Base-by-base conservation (phyloP, 92 coral and sea anemone genomes). In the Virgularia gustaviana region DNA sequence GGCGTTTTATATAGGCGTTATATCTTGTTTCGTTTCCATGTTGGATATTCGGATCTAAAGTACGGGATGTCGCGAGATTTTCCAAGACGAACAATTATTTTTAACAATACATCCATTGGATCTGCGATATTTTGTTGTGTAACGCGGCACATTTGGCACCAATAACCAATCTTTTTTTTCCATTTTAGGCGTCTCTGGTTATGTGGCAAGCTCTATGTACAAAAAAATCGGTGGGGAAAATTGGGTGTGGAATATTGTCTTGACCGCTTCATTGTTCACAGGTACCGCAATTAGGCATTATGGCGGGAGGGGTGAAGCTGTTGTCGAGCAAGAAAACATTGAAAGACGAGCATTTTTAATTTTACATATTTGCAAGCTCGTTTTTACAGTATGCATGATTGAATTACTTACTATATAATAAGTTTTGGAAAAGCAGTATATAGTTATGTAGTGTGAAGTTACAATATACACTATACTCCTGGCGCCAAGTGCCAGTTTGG, bases 181-280 rank as follows among this genome's bases (percentile, higher is more conserved):
- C 13, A 34, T 60, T 47, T n/a, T 37, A 92, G 98, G 98, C 65
- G 74, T 92, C 2, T 89, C 98, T 37, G 98, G 98, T 4, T 92
- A 86, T 57, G 90, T 92, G 32, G 83, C 98, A 13, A 87, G 96
- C 52, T 86, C 89, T 49, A 89, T 83, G 78, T 92, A 92, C 80
- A 89, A 87, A 63, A 92, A 89, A 60, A 92, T 92, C 44, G 96
- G 98, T 0, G 98, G 98, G 6, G 88, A 91, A 20, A 86, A 87
- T 55, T 92, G 98, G 98, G 98, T 89, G 34, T 92, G 98, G 98
- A 92, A 86, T 53, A 78, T 88, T 64, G 86, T 92, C 13, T 77
- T 92, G 52, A 92, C 98, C 6, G 79, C 98, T 37, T 79, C 96
- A 47, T 55, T 92, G 8, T 92, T 92, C 73, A 81, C 98, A 67